These are phyloP conservation scores for Drosophila nigritarsus DNA, from an alignment of 2,888 invertebrate species.

Conservation along the genomic window DNA sequence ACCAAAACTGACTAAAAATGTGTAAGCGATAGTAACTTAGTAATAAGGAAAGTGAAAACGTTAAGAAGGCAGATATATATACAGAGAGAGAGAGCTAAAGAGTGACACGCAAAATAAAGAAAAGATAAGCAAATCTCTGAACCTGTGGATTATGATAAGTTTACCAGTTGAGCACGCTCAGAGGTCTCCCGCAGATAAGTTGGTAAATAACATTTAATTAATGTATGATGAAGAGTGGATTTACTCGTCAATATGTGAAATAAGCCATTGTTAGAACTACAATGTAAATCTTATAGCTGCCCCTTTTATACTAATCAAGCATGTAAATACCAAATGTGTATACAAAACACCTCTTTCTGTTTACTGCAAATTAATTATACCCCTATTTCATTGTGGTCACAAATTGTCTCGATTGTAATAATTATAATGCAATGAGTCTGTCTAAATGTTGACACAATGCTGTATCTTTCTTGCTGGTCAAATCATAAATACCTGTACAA, in stretches of 20 bases:
- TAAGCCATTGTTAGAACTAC: not conserved
- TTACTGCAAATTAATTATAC: not conserved
- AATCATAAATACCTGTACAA: slow-evolving; percentile 17
- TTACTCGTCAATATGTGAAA: not conserved
- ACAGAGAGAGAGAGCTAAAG: not conserved
- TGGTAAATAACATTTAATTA: not conserved
- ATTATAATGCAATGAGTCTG: slow-evolving; percentile 21
- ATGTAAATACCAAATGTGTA: not conserved
- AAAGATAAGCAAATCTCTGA: not conserved
- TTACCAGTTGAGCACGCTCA: not conserved
- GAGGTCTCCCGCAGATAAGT: not conserved
- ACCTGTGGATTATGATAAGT: not conserved
- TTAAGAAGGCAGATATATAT: not conserved
- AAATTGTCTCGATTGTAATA: slow-evolving; percentile 24
- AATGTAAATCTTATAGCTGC: not conserved
- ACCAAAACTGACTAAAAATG: not conserved
- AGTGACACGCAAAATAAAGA: not conserved
- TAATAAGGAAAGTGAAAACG: not conserved
- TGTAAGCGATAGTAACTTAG: not conserved
- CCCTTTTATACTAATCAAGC: not conserved
- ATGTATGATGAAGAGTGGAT: not conserved
- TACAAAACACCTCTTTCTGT: not conserved
- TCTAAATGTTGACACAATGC: slow-evolving; percentile 58
- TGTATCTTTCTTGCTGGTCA: slow-evolving; percentile 6
- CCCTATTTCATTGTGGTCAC: accelerated